Evolutionary conservation across 1,140 invertebrate genomes (phyloP).

Genomic region (Leptoteleia sp.): DNA sequence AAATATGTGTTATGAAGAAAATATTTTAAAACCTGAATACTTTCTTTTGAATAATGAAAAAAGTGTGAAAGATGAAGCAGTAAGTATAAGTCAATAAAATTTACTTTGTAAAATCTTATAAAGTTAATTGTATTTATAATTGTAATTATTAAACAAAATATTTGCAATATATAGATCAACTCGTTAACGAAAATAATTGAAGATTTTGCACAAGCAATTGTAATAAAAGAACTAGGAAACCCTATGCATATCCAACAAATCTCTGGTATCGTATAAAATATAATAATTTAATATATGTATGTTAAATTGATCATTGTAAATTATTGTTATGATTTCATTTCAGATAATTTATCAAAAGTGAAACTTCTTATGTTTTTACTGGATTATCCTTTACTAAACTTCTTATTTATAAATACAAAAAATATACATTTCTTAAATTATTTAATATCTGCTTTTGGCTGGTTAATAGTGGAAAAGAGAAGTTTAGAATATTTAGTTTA

Average conservation of each 20-base stretch:
- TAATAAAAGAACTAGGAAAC: conserved; percentile 4
- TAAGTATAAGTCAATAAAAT: too few relatives aligned
- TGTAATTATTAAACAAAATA: too few relatives aligned
- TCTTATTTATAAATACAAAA: conserved; percentile 10
- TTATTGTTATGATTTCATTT: too few relatives aligned
- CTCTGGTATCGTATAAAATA: conserved; percentile 3
- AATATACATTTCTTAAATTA: conserved; percentile 6
- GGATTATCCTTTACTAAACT: conserved; percentile 22
- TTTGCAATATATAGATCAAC: conserved; percentile 7
- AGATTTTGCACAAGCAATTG: conserved; percentile 8
- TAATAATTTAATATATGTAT: conserved; percentile 4
- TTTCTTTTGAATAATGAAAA: too few relatives aligned
- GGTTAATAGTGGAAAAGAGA: conserved; percentile 38
- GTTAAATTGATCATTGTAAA: background rate
- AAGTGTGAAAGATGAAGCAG: too few relatives aligned
- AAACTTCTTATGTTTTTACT: conserved; percentile 34
- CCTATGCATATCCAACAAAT: conserved; percentile 1
- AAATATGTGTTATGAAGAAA: too few relatives aligned
- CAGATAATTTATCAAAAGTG: conserved; percentile 18
- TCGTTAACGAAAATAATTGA: conserved; percentile 4
- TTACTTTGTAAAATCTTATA: too few relatives aligned
- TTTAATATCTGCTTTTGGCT: conserved; percentile 27
- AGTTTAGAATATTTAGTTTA: conserved; percentile 24
- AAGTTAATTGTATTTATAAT: too few relatives aligned
- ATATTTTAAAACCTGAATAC: too few relatives aligned